These are phyloP conservation scores for Camarhynchus parvulus DNA, from an alignment of 2,113 vertebrate genomes.

Conservation along the genomic window DNA sequence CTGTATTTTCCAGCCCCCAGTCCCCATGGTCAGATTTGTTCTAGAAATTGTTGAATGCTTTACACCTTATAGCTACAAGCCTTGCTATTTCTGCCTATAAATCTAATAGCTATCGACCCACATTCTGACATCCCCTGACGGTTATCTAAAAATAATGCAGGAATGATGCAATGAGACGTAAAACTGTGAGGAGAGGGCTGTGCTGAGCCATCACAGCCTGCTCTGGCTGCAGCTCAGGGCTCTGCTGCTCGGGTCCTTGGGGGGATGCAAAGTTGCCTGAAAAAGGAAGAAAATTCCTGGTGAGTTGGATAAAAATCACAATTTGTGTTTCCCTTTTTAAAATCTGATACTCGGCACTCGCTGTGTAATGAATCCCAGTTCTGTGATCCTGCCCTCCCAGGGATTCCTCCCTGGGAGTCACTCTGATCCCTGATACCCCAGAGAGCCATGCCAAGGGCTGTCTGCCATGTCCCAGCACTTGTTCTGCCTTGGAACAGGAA, in stretches of 20 bases:
- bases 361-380: not conserved
- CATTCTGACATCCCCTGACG: not conserved
- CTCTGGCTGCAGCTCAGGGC: not conserved
- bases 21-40: conserved; percentile 7
- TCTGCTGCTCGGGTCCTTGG: not conserved
- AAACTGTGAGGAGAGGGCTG: not conserved
- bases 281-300: not conserved
- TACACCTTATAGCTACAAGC: not conserved
- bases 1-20: not conserved
- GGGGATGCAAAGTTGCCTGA: not conserved
- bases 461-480: not conserved
- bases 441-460: not conserved
- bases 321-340: not conserved
- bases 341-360: rapidly evolving
- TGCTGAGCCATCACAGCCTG: not conserved
- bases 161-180: not conserved
- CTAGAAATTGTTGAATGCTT: not conserved
- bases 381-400: not conserved
- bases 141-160: conserved; percentile 46
- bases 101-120: conserved; percentile 50
- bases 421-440: not conserved
- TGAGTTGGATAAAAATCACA: not conserved
- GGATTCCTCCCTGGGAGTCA: not conserved
- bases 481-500: not conserved
- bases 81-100: conserved; percentile 32